Percentiles rank a stretch among this genome's conserved stretches.
Conservation (phyloP, 2,888 invertebrate genomes). For the Acanthosepion pharaonis region DNA sequence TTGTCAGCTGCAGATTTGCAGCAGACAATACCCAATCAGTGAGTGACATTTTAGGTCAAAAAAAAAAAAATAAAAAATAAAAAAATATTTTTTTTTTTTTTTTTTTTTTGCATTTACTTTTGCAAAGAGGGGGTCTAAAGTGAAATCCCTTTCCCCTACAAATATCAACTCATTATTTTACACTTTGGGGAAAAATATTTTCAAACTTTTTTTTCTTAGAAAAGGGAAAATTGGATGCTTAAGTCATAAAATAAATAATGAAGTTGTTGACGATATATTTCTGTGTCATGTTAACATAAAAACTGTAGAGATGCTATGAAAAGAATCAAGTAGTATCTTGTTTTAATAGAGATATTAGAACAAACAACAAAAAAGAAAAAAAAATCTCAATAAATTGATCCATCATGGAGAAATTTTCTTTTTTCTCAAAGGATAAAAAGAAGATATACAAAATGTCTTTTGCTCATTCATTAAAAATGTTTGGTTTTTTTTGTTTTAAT, state of each 20-base stretch:
- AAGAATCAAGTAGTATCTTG: background rate
- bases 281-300: background rate
- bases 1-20: background rate
- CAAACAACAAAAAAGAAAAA: background rate
- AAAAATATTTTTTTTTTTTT: too few relatives aligned
- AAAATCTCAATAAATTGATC: background rate
- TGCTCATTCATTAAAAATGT: background rate
- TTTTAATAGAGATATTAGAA: background rate
- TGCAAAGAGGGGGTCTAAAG: background rate
- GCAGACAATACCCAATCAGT: background rate
- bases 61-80: background rate
- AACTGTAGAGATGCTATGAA: background rate
- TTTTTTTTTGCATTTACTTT: background rate
- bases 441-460: background rate
- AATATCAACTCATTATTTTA: background rate
- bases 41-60: background rate
- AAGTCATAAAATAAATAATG: background rate
- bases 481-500: too few relatives aligned
- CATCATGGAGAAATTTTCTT: background rate
- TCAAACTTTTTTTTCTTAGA: background rate
- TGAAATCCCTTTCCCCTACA: background rate
- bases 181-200: background rate
- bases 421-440: background rate
- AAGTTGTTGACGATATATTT: background rate
- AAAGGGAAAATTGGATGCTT: background rate